Evolutionary conservation across 2,797 vertebrate species (phyloP).

Genomic region (Argya squamiceps): DNA sequence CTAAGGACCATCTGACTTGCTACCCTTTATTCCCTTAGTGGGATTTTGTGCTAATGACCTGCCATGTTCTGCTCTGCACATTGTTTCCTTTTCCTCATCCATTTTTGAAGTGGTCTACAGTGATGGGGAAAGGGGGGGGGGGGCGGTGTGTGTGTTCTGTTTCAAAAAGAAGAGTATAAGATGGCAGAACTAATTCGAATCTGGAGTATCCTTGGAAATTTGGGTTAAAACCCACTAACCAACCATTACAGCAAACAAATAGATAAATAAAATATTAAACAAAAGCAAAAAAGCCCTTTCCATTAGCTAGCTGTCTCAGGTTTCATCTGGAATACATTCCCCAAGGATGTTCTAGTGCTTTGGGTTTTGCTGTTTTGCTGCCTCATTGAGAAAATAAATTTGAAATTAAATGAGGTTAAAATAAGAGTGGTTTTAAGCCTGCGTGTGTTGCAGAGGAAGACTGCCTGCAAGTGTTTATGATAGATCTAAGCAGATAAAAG

Average conservation of each 20-base stretch:
- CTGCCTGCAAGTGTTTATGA: background rate
- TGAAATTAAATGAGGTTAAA: conserved; percentile 28
- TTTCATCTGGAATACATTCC: background rate
- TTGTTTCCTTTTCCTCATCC: background rate
- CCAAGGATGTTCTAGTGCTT: background rate
- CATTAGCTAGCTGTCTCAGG: background rate
- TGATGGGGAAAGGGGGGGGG: background rate
- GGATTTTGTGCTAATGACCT: background rate
- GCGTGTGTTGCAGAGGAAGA: background rate
- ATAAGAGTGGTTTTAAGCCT: background rate
- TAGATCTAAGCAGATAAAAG: background rate
- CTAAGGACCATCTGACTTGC: background rate
- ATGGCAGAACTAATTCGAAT: background rate
- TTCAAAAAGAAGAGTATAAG: background rate
- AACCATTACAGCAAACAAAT: background rate
- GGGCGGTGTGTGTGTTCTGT: fast-evolving
- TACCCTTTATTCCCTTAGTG: background rate
- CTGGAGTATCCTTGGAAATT: background rate
- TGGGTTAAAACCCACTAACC: background rate
- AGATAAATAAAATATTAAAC: conserved; percentile 19
- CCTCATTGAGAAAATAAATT: background rate
- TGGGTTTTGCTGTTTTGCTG: conserved; percentile 3
- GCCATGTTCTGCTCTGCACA: background rate
- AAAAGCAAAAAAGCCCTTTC: background rate
- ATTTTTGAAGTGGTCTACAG: background rate